Base-by-base conservation (phyloP, 2,797 vertebrate genomes). In the Cossypha caffra region DNA sequence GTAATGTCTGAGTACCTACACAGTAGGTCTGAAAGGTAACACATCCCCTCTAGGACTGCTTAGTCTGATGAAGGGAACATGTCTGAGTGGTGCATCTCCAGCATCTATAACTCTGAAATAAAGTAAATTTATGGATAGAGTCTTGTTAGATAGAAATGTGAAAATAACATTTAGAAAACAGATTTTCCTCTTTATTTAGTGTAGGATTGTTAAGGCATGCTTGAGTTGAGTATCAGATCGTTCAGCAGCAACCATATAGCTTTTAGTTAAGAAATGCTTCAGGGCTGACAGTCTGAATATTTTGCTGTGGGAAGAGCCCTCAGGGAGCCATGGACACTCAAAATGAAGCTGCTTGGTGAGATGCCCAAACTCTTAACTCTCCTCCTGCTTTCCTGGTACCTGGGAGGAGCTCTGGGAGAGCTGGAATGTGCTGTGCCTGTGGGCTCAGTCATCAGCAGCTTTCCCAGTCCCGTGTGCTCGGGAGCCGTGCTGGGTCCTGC, bases 401-500 rank as follows among this genome's bases (percentile, higher is more conserved):
- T 61, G 58, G 18, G 50, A 40, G 62, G 73, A 63, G 31, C 16
- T 75, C 25, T 57, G 38, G 38, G 38, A 38, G 38, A 14, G 38
- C 38, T 38, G 10, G 55, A 31, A 24, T 7, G 7, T 38, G 28
- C 13, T 2, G 1, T 75, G 51, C 29, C 3, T 2, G 11, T 43
- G n/a, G 63, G 10, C 42, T 87, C 35, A 18, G 74, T 11, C 55
- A 10, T 10, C 63, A 73, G 25, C 43, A 82, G 55, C 35, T 8
- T 33, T 38, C 61, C 33, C 63, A 31, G 0, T 7, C 9, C 29
- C 7, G 2, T 10, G 7, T 13, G 23, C 16, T 1, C 1, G 2
- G 47, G 16, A 23, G 11, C 45, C 58, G 40, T 42, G 81, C 43
- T 0, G 1, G 31, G 16, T 61, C 15, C n/a, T 6, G 51, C 28